Base-by-base conservation (phyloP, 2,113 vertebrate species). In the Corynorhinus townsendii region DNA sequence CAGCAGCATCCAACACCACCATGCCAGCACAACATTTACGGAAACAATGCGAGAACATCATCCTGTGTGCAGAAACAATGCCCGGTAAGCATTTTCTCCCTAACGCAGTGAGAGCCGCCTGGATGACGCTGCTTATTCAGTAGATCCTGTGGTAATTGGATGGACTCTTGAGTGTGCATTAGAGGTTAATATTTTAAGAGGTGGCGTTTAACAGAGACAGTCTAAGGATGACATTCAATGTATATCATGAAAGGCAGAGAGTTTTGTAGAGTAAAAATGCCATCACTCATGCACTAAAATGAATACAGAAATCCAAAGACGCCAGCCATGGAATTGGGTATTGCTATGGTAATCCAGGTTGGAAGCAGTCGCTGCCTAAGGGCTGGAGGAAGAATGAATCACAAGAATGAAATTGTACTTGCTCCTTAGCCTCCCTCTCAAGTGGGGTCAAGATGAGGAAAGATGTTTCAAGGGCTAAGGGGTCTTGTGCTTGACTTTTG, bases 141-240 rank as follows among this genome's bases (percentile, higher is more conserved):
- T 90, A 86, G 81, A 91, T 90, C 94, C 96, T 64, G 6, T 80
- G 87, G n/a, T 94, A 96, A 96, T 68, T 87, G 96, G 97, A 89
- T 64, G 95, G 97, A 90, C 81, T 93, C 95, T 95, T 81, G 40
- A 97, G 90, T 89, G 89, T 89, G 38, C 92, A 90, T 86, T 86
- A 96, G 38, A 93, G 97, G 92, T 98, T 94, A 96, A 98, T 97
- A 94, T 97, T 98, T 98, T 97, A 98, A 97, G 52, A 91, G 79
- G 89, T 80, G 90, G 69, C 93, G 81, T 97, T 97, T 97, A 86
- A 93, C 86, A 97, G 54, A 96, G 66, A 95, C 62, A 87, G 33
- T 87, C 95, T 92, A 93, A 97, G 73, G 71, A 85, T 62, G 11
- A 1, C 47, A 93, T 96, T 96, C 95, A 96, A 93, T 3, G 56